Evolutionary conservation across 2,888 invertebrate species (phyloP), one percentile per base, ranked within the genome.

Genomic region (Idaea biselata): DNA sequence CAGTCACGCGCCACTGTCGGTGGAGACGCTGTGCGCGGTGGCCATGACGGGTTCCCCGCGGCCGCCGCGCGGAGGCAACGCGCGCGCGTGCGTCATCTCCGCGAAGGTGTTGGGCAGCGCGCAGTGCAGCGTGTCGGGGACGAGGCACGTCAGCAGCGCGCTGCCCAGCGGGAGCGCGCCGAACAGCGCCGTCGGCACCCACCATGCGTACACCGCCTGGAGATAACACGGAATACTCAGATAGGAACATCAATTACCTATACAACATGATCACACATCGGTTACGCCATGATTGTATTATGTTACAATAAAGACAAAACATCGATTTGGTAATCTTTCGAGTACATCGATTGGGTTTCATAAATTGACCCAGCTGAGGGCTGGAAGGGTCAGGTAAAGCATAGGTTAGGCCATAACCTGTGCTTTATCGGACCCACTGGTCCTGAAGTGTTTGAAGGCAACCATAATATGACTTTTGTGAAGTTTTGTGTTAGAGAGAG

Each of bases 101-200:
- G 93, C 89, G 76, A 94, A 92, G 63, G 93, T 93, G 76, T 94
- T 93, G 17, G 95, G 95, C 72, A 95, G 84, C n/a, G 93, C 87
- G 14, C 91, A 82, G 73, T 93, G 93, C 65, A 94, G 89, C 60
- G 95, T 95, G 86, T 95, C 95, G 0, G 95, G 95, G 70, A 90
- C 81, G 88, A 94, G 75, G 68, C 94, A 86, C 56, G 94, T 91
- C 64, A 91, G 84, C 65, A 84, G 84, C 70, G 94, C 95, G 72
- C 94, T 92, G 64, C 87, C 68, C 68, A 94, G 86, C 61, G 94
- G 94, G 79, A 93, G 89, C 55, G 84, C 78, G 1, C 94, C 94
- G 79, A 90, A 88, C 73, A 91, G 67, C 59, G 83, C 77, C 56
- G 94, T 88, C 16, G 95, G 95, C 66, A 93, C 75, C 91, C 91